Evolutionary conservation across 1,140 invertebrate genomes (phyloP).

Genomic region (Cydia amplana): DNA sequence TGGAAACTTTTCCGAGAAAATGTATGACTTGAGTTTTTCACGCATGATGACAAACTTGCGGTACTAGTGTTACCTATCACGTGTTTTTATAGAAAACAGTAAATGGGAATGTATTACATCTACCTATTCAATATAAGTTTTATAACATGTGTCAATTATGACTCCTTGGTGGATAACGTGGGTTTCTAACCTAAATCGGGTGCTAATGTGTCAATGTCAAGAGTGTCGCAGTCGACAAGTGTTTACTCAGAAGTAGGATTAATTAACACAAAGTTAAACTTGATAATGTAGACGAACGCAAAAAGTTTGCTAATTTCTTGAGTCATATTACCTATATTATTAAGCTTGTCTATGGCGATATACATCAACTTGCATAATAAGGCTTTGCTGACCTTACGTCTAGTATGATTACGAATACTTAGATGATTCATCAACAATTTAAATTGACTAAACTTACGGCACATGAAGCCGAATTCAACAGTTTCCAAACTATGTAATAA

Average conservation of each 20-base stretch:
- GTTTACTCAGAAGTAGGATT: neutral
- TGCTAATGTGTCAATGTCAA: neutral
- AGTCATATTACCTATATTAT: constrained; percentile 11
- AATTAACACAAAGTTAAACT: constrained; percentile 1
- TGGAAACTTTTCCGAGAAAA: constrained; percentile 23
- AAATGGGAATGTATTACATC: too few relatives aligned
- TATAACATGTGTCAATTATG: neutral
- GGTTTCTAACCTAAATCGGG: neutral
- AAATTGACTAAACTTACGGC: constrained; percentile 19
- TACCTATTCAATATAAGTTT: neutral
- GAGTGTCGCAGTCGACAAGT: constrained; percentile 9
- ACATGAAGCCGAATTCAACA: neutral
- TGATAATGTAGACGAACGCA: neutral
- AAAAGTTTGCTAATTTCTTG: neutral
- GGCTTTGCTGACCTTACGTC: constrained; percentile 5
- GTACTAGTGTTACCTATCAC: too few relatives aligned
- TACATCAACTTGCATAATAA: neutral
- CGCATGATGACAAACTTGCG: neutral
- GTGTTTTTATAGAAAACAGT: too few relatives aligned
- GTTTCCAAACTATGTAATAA: constrained; percentile 20
- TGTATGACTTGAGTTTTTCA: neutral
- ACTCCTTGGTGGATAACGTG: neutral
- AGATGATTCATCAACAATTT: constrained; percentile 30
- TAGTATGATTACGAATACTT: neutral
- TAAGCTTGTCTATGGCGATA: neutral